phyloP scores from a whole-genome alignment of 2,888 invertebrate species.

The Aspidapion aeneum region DNA sequence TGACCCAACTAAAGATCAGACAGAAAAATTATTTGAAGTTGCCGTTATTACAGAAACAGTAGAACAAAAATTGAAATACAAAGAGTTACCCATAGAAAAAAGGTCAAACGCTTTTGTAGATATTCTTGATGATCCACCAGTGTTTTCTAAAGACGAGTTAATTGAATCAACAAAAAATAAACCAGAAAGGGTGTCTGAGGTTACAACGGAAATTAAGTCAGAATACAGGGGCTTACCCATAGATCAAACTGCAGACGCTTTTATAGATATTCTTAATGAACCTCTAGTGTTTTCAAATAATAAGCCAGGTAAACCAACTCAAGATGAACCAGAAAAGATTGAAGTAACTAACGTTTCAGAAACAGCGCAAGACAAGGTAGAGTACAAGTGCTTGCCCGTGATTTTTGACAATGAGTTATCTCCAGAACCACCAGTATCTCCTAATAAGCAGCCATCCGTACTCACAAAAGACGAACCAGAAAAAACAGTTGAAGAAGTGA shows the following conservation, averaged over 20 bases:
- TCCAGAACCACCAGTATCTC: too few species aligned
- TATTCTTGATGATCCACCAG: slow-evolving; percentile 1
- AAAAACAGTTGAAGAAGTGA: slow-evolving; percentile 9
- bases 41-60: background rate
- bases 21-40: too few species aligned
- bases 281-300: slow-evolving; percentile 33
- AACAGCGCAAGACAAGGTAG: slow-evolving; percentile 18
- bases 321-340: too few species aligned
- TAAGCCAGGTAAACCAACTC: slow-evolving; percentile 2
- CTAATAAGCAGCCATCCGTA: too few species aligned
- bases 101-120: slow-evolving; percentile 28
- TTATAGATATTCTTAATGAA: slow-evolving; percentile 43
- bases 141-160: too few species aligned
- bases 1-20: background rate
- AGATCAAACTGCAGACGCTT: slow-evolving; percentile 37
- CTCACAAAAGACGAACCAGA: slow-evolving; percentile 26
- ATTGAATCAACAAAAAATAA: too few species aligned
- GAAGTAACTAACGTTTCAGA: too few species aligned
- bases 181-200: too few species aligned
- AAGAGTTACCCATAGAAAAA: slow-evolving; percentile 33
- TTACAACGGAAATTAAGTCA: too few species aligned
- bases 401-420: too few species aligned
- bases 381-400: slow-evolving; percentile 32
- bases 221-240: slow-evolving; percentile 29
- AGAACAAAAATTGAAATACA: slow-evolving; percentile 20